Percentiles rank a stretch among this genome's conserved stretches.
These are phyloP conservation scores for Semaprochilodus insignis DNA, from an alignment of 2,797 vertebrate genomes.

Conservation along the genomic window DNA sequence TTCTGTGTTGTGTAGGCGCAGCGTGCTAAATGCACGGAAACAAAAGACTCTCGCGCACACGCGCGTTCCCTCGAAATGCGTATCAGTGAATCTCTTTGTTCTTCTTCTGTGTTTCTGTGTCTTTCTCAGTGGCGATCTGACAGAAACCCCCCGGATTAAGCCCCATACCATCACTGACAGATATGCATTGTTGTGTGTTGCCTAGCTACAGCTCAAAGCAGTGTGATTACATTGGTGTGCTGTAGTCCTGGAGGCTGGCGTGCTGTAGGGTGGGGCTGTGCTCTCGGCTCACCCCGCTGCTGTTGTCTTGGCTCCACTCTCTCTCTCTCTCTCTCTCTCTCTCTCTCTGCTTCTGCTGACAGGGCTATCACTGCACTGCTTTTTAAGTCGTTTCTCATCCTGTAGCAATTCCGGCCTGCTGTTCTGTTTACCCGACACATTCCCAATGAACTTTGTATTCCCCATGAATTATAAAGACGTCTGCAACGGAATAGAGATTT, in stretches of 20 bases:
- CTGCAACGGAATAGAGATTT: neutral
- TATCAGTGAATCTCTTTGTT: constrained; percentile 42
- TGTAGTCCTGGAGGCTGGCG: constrained; percentile 17
- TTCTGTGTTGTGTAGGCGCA: constrained; percentile 9
- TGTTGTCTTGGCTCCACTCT: neutral
- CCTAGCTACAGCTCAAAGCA: constrained; percentile 49
- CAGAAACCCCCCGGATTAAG: constrained; percentile 39
- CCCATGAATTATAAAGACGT: neutral
- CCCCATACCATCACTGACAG: constrained; percentile 46
- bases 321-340: neutral
- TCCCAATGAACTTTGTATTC: neutral
- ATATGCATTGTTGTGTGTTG: constrained; percentile 49
- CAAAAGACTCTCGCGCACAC: neutral
- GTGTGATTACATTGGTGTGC: neutral
- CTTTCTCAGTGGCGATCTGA: constrained; percentile 14
- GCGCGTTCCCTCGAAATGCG: constrained; percentile 10
- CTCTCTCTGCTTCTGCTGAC: neutral
- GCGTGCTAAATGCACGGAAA: neutral
- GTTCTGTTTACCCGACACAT: neutral
- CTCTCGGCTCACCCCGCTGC: neutral
- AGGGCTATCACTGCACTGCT: neutral
- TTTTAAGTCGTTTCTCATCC: neutral
- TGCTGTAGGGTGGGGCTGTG: constrained; percentile 17
- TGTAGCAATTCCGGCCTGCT: neutral
- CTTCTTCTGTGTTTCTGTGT: constrained; percentile 11